Percentiles rank a stretch among this genome's conserved stretches.
Conservation (phyloP, 2,888 invertebrate species). For the Sarcophaga carnaria region DNA sequence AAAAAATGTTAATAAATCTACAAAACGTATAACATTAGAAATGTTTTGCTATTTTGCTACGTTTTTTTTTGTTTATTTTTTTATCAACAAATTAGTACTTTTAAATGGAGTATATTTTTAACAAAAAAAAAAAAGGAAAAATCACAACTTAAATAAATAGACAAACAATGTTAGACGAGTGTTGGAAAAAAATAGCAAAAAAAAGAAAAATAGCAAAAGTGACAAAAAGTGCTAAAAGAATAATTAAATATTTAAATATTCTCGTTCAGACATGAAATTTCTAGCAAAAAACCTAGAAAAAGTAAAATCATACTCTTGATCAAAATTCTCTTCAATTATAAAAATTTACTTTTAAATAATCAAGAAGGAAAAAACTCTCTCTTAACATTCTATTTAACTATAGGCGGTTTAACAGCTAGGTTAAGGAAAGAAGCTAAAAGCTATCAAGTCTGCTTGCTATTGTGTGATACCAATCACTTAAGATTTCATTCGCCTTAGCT, state of each 20-base stretch:
- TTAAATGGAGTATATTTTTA: not conserved
- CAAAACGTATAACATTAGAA: too few relatives aligned
- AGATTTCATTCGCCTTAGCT: too few relatives aligned
- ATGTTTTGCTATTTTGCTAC: too few relatives aligned
- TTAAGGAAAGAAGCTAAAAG: too few relatives aligned
- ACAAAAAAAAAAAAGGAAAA: not conserved
- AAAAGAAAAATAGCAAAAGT: conserved; percentile 12
- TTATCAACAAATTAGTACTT: conserved; percentile 48
- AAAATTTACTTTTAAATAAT: conserved; percentile 5
- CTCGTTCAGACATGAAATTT: conserved; percentile 20
- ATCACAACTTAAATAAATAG: conserved; percentile 26
- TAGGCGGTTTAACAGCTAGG: too few relatives aligned
- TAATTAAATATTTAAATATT: conserved; percentile 74
- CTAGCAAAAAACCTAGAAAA: not conserved
- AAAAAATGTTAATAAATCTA: not conserved
- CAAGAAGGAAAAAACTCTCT: too few relatives aligned
- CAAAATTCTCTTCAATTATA: not conserved
- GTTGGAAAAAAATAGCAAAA: not conserved
- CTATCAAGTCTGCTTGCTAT: too few relatives aligned
- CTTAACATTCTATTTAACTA: too few relatives aligned
- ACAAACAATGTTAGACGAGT: conserved; percentile 7
- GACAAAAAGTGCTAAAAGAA: conserved; percentile 74
- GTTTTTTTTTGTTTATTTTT: not conserved
- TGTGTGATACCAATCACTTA: too few relatives aligned
- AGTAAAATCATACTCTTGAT: too few relatives aligned